Evolutionary conservation across 2,888 invertebrate species (phyloP), one percentile per base, ranked within the genome.

Genomic region (Heteromyza rotundicornis): DNA sequence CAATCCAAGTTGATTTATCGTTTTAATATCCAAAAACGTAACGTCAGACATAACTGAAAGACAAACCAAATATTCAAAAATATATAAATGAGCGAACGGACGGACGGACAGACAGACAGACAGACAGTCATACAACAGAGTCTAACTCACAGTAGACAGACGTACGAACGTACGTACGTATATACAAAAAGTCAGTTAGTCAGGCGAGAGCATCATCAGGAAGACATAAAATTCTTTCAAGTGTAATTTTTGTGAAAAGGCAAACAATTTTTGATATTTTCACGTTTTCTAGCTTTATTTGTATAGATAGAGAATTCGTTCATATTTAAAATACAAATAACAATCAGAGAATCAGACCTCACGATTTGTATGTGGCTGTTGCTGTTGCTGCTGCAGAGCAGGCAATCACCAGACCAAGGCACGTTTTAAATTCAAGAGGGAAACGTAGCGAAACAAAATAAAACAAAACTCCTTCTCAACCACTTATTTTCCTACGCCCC

Each of bases 1-100:
- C 75, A 72, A 72, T 62, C 64, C 66, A 73, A 74, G 69, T 77
- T 76, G 76, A 76, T 76, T 76, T 76, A 76, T 76, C 70, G 76
- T 76, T 76, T 76, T 76, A 76, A 76, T 76, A 76, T 75, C 73
- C 73, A 71, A 68, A 71, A 70, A 64, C 62, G 63, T 68, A 62
- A 63, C 64, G 61, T 57, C 60, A 62, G 52, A 57, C 32, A 50
- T 32, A 59, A 40, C 56, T 23, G 44, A 17, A 19, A 10, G 40
- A 60, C 22, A 56, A 56, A 52, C 24, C 51, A 55, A 24, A 19
- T 36, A 60, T 22, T 24, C 55, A 59, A 56, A 63, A 32, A 59
- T 50, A 54, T 20, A 23, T 54, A 57, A 60, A 61, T 53, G 56
- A 49, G 54, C 20, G 35, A 16, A 53, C 53, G 35, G 44, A 44